Base-by-base conservation (phyloP, 2,113 vertebrate species). In the Jaculus jaculus region DNA sequence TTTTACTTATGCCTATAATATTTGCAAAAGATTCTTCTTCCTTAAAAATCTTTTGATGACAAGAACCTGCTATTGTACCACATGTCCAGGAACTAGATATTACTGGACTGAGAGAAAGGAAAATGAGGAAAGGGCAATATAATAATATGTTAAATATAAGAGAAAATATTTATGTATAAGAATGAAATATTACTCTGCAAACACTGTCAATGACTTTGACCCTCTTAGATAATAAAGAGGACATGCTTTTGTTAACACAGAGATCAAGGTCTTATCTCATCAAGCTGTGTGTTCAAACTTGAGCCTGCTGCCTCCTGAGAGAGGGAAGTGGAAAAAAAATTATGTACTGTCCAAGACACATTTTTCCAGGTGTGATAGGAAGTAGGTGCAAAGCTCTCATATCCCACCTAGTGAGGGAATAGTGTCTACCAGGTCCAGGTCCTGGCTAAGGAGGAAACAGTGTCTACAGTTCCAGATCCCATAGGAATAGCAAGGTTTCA, bases 81-180 rank as follows among this genome's bases (percentile, higher is more conserved):
- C 65, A 7, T 79, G 79, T 65, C 32, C 24, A 84, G 42, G n/a
- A 65, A 28, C n/a, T 72, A 66, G 20, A 37, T 85, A 89, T 78
- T 60, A 80, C 54, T 91, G 78, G 61, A 54, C 91, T 72, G 87
- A 94, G 34, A 37, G 18, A 80, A 87, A 91, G 39, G 20, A 39
- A 82, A 89, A 16, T 75, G 21, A 28, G 21, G 3, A 54, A 24
- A 23, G 5, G 9, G 13, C 24, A 75, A 13, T 39, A 13, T 18
- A 2, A 42, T 8, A 37, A 68, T 65, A 54, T 89, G 84, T 87
- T 15, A 74, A 60, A 4, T 51, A 13, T 23, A 81, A 89, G 7
- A 77, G 9, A 42, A 86, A 92, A 74, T 4, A 34, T 83, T 78
- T 23, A 37, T 18, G 13, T 5, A 71, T 60, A 21, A 89, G 87